A percentile compares a stretch with the other conserved stretches of the same genome.
These are phyloP conservation scores for Okapia johnstoni DNA, from an alignment of 2,113 vertebrate genomes.

Conservation along the genomic window DNA sequence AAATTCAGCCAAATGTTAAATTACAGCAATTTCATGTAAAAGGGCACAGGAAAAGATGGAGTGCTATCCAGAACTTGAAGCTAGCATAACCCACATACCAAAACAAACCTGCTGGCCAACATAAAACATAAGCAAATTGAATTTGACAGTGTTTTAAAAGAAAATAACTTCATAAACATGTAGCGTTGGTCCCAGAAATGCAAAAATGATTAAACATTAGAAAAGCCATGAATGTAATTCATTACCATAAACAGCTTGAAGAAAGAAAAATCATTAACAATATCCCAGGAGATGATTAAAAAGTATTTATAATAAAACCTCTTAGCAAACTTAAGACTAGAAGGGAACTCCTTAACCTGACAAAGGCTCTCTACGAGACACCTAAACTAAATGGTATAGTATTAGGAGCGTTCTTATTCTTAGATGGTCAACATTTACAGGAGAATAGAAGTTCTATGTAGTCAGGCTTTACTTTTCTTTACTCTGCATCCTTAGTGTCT, in stretches of 20 bases:
- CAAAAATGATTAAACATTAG: not conserved
- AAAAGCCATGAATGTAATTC: not conserved
- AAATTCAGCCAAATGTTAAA: not conserved
- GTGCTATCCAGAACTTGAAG: not conserved
- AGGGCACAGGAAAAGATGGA: not conserved
- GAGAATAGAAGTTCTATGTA: not conserved
- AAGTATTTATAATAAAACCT: not conserved
- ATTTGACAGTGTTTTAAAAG: not conserved
- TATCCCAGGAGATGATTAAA: not conserved
- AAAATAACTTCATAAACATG: not conserved
- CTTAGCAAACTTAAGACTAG: not conserved
- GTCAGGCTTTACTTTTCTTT: not conserved
- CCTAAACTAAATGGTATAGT: not conserved
- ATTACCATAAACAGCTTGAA: not conserved
- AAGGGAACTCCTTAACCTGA: not conserved
- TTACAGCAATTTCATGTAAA: not conserved
- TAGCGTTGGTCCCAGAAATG: not conserved
- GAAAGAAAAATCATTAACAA: not conserved
- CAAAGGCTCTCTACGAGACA: not conserved
- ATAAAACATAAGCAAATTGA: not conserved
- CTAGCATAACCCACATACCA: not conserved
- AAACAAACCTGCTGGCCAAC: not conserved
- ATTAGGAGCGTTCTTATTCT: not conserved
- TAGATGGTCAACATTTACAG: not conserved
- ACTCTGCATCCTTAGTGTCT: not conserved